Base-by-base conservation (phyloP, 2,113 vertebrate species). In the Albula glossodonta region DNA sequence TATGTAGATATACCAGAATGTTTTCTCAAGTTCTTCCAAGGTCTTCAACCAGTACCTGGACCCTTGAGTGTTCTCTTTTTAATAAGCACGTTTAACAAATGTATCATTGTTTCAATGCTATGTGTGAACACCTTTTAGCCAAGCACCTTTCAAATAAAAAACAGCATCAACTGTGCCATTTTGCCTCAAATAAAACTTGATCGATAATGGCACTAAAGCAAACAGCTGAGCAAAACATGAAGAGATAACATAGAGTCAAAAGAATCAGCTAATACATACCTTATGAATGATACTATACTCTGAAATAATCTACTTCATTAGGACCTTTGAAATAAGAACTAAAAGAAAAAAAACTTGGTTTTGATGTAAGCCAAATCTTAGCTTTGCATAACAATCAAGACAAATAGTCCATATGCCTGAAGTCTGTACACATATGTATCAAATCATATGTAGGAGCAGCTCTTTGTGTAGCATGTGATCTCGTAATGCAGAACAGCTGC, bases 301-400 rank as follows among this genome's bases (percentile, higher is more conserved):
- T 41, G 5, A 13, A 78, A 78, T 11, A 41, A 25, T 48, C 74
- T 11, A 41, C 11, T 31, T 41, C n/a, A 48, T 41, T 4, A 31
- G 31, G 41, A 48, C 41, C 74, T 41, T 78, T 48, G 74, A 48
- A 66, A 66, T 19, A 22, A 3, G n/a, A 41, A 48, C 41, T 78
- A 78, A 41, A 78, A 78, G n/a, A 66, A 66, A 66, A 66, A 19
- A 66, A 19, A 66, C 60, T 66, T 19, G 60, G 60, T 22, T 66
- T 66, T 66, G 22, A 66, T 66, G 60, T 22, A 66, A 66, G 22
- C 60, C 15, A 66, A 74, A 74, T 74, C 70, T 74, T 19, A 74
- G n/a, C 22, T 31, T 74, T 74, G 70, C 70, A 74, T 25, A 74
- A 74, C 70, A 74, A 74, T 74, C 70, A n/a, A 74, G 19, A 74